These are phyloP conservation scores for Andrena chrysosceles DNA, from an alignment of 2,888 invertebrate genomes.

Conservation along the genomic window DNA sequence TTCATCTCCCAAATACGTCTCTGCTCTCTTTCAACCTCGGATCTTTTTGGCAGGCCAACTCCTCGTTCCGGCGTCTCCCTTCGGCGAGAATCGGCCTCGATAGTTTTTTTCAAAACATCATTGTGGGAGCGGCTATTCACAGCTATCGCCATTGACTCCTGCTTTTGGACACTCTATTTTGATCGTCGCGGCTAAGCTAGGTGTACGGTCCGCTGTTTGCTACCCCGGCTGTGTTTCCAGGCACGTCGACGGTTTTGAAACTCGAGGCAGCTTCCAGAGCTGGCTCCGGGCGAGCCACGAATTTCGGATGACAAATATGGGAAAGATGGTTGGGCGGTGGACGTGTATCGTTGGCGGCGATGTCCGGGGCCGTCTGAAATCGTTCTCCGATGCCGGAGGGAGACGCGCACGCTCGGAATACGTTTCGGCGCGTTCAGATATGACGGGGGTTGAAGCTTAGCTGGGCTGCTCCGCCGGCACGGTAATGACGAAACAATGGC, in stretches of 20 bases:
- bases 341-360: neutral
- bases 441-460: slow-evolving; percentile 47
- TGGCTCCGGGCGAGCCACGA: slow-evolving; percentile 38
- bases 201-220: neutral
- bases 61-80: neutral
- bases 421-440: slow-evolving; percentile 31
- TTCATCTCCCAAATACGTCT: slow-evolving; percentile 51
- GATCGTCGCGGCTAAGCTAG: neutral
- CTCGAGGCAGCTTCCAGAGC: slow-evolving; percentile 22
- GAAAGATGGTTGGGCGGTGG: slow-evolving; percentile 27
- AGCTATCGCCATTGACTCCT: slow-evolving; percentile 17
- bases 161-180: slow-evolving; percentile 20
- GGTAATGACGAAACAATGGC: slow-evolving; percentile 70
- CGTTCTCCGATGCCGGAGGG: slow-evolving; percentile 56
- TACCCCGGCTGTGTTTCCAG: neutral
- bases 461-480: slow-evolving; percentile 45
- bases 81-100: neutral
- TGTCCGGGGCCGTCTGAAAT: slow-evolving; percentile 44
- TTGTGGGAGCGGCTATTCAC: slow-evolving; percentile 8
- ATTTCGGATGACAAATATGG: slow-evolving; percentile 43
- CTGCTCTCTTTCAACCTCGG: slow-evolving; percentile 36
- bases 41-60: slow-evolving; percentile 2
- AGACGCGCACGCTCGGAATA: slow-evolving; percentile 51
- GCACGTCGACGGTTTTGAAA: slow-evolving; percentile 25
- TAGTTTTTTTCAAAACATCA: slow-evolving; percentile 24